Evolutionary conservation across 2,113 vertebrate genomes (phyloP).

Genomic region (Phyllostomus hastatus): DNA sequence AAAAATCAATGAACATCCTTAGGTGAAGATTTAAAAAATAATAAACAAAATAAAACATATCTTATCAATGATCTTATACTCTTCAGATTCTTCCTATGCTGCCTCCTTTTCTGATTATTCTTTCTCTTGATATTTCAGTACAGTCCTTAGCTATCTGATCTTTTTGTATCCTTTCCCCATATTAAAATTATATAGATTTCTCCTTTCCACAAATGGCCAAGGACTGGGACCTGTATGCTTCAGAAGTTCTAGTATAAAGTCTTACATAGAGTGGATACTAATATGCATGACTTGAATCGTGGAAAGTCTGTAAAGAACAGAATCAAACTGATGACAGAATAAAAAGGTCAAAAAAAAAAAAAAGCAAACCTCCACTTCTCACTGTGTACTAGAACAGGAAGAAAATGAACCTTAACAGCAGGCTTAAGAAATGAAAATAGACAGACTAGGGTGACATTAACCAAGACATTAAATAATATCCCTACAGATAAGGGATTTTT

Average conservation of each 20-base stretch:
- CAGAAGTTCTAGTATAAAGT: neutral
- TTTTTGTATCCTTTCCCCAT: neutral
- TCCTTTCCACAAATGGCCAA: neutral
- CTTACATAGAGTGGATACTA: neutral
- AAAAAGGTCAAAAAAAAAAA: neutral
- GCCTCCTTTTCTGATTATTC: neutral
- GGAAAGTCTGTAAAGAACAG: constrained; percentile 9
- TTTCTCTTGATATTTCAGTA: neutral
- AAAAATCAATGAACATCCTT: too few relatives aligned
- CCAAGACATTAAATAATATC: constrained; percentile 29
- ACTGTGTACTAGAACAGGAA: neutral
- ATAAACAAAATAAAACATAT: neutral
- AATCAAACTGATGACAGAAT: neutral
- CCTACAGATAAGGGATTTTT: neutral
- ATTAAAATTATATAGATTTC: neutral
- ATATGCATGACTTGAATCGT: constrained; percentile 27
- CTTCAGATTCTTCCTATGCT: neutral
- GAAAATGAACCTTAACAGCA: neutral
- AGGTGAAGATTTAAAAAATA: too few relatives aligned
- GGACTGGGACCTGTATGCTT: neutral
- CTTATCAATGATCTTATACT: neutral
- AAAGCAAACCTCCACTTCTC: neutral
- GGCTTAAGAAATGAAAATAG: constrained; percentile 12
- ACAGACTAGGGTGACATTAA: neutral
- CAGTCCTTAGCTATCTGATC: neutral